phyloP scores from a whole-genome alignment of 1,140 invertebrate species.

The Portunus trituberculatus region DNA sequence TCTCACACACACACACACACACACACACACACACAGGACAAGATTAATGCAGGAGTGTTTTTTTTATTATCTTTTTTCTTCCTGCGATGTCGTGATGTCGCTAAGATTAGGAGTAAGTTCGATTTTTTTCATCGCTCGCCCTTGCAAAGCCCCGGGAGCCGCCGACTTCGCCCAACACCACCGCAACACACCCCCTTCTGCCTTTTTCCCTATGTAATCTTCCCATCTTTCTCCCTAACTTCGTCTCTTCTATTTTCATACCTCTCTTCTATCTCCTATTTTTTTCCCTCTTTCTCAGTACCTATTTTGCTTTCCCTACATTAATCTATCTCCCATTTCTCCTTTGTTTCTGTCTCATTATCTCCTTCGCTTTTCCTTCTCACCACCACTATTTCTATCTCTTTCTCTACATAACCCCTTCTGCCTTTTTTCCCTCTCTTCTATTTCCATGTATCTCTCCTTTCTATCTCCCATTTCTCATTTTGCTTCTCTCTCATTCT shows the following conservation, averaged over 20 bases:
- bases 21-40: not conserved
- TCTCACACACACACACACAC: constrained; percentile 25
- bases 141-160: not conserved
- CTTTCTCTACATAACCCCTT: too few relatives aligned
- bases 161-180: not conserved
- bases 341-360: not conserved
- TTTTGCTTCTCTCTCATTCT: too few relatives aligned
- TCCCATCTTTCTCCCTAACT: not conserved
- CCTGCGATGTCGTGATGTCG: not conserved
- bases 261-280: too few relatives aligned
- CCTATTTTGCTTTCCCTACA: not conserved
- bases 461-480: too few relatives aligned
- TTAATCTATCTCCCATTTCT: not conserved
- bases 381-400: not conserved
- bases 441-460: too few relatives aligned
- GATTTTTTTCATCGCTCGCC: not conserved
- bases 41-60: not conserved
- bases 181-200: not conserved
- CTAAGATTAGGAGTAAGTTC: not conserved
- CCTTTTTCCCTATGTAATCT: not conserved
- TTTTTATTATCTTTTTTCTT: not conserved
- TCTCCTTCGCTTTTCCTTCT: too few relatives aligned
- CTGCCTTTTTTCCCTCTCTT: too few relatives aligned
- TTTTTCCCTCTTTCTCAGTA: too few relatives aligned
- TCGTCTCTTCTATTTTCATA: too few relatives aligned